phyloP scores from a whole-genome alignment of 2,797 vertebrate species.

The Alca torda region DNA sequence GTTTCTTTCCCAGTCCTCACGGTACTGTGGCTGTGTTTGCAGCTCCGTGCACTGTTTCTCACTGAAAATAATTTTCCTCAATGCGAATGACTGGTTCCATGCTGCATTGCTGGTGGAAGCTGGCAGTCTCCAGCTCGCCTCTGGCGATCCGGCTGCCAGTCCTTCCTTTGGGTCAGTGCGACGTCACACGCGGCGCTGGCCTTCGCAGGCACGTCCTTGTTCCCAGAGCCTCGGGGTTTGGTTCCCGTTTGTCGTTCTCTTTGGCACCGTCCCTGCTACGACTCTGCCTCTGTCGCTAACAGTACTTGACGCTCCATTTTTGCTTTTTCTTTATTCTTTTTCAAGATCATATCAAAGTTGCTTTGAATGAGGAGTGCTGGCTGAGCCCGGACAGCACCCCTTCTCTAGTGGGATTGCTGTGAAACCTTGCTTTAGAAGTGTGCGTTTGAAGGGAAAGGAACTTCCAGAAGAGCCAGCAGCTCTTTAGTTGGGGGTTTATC shows the following conservation, averaged over 20 bases:
- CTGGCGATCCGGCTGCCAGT: accelerated
- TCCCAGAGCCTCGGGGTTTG: background rate
- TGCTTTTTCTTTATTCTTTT: background rate
- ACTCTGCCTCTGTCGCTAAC: background rate
- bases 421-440: background rate
- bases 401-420: background rate
- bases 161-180: accelerated
- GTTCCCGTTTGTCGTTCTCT: background rate
- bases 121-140: accelerated
- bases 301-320: accelerated
- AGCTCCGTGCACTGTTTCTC: accelerated
- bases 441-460: background rate
- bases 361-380: background rate
- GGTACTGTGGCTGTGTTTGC: background rate
- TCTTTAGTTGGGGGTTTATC: background rate
- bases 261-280: accelerated
- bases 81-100: accelerated
- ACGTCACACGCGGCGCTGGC: accelerated
- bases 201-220: accelerated
- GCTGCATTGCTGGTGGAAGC: background rate
- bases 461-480: background rate
- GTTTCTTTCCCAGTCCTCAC: accelerated
- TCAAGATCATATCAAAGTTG: background rate
- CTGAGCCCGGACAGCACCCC: background rate
- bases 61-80: accelerated